These are phyloP conservation scores for Pipistrellus pygmaeus DNA, from an alignment of 2,797 vertebrate genomes.

Conservation along the genomic window DNA sequence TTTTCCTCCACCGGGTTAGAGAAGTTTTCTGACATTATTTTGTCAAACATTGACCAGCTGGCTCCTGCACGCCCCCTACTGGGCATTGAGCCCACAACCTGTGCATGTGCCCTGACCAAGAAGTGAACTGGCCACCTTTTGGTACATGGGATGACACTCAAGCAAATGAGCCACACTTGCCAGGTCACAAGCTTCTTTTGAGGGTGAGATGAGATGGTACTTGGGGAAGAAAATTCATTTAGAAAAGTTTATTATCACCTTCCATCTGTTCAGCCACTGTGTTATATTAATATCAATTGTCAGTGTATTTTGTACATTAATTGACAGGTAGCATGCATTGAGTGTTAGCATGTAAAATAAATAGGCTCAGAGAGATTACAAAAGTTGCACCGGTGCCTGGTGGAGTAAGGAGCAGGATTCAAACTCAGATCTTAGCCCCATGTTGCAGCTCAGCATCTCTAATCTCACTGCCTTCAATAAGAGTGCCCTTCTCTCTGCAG, in stretches of 20 bases:
- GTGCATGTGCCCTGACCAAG: no score
- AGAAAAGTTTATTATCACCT: neutral
- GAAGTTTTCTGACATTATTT: no score
- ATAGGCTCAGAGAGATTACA: neutral
- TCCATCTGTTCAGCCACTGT: neutral
- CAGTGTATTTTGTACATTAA: neutral
- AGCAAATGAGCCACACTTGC: no score
- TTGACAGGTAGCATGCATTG: no score
- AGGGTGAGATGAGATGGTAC: neutral
- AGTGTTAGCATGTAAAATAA: neutral
- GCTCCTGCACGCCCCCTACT: no score
- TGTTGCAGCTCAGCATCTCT: neutral
- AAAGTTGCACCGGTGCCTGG: neutral
- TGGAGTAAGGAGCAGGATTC: neutral
- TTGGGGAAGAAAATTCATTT: neutral
- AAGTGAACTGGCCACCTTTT: no score
- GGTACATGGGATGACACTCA: no score
- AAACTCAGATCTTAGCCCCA: neutral
- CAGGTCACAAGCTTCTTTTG: neutral
- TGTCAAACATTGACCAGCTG: no score
- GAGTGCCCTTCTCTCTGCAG: conserved; percentile 77
- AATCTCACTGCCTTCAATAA: neutral
- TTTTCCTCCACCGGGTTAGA: no score
- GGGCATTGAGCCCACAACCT: no score
- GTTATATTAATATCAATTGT: neutral